Evolutionary conservation across 2,797 vertebrate genomes (phyloP).

Genomic region (Danio choprae): DNA sequence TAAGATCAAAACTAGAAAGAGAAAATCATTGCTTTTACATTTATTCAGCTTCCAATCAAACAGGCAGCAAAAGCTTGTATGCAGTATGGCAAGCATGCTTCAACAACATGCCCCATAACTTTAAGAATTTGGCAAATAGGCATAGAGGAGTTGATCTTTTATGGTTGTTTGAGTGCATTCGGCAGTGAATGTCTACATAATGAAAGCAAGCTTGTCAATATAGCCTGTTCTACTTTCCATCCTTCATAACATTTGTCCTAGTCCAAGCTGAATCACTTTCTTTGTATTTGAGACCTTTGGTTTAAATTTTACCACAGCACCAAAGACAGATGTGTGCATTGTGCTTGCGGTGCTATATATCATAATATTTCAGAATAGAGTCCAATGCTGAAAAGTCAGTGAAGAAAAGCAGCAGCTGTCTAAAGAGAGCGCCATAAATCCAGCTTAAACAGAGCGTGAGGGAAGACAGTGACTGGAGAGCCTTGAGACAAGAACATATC

Average conservation of each 20-base stretch:
- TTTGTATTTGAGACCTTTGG: neutral
- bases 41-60: too few relatives aligned
- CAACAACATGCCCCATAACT: too few relatives aligned
- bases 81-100: too few relatives aligned
- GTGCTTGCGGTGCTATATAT: neutral
- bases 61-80: too few relatives aligned
- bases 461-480: conserved; percentile 6
- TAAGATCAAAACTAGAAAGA: too few relatives aligned
- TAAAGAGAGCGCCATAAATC: conserved; percentile 31
- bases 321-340: neutral
- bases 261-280: neutral
- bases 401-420: conserved; percentile 53
- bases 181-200: too few relatives aligned
- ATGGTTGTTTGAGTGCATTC: too few relatives aligned
- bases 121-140: too few relatives aligned
- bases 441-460: conserved; percentile 11
- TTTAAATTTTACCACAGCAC: neutral
- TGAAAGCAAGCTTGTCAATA: neutral
- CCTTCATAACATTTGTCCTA: neutral
- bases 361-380: conserved; percentile 8
- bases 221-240: neutral
- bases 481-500: conserved; percentile 58
- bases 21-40: too few relatives aligned
- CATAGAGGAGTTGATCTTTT: too few relatives aligned
- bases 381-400: conserved; percentile 18